phyloP scores from a whole-genome alignment of 2,113 vertebrate genomes.

The Acrocephalus arundinaceus region DNA sequence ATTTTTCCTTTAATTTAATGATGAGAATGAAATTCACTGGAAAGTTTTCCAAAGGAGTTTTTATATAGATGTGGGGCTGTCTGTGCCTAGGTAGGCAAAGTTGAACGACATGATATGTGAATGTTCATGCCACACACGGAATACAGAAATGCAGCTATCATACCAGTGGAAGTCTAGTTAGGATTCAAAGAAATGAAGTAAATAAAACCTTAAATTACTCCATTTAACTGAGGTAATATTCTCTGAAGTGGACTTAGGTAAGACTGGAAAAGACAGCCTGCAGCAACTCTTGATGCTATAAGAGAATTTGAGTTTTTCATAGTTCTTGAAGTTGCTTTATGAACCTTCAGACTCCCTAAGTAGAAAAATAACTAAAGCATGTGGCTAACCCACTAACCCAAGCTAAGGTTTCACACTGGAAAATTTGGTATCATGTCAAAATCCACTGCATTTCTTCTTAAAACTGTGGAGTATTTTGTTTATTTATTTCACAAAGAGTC shows the following conservation, averaged over 20 bases:
- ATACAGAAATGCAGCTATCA: neutral
- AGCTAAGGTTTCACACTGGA: neutral
- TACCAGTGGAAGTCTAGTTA: neutral
- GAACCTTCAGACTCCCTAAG: neutral
- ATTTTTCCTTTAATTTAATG: neutral
- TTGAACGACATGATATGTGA: neutral
- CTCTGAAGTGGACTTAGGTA: neutral
- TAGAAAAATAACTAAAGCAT: neutral
- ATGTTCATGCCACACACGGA: neutral
- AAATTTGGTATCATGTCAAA: neutral
- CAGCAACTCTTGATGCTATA: neutral
- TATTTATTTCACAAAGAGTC: neutral
- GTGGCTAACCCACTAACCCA: neutral
- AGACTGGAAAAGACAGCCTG: neutral
- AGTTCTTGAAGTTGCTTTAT: neutral
- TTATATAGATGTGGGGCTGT: neutral
- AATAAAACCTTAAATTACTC: neutral
- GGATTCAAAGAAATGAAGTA: neutral
- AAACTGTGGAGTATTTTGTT: neutral
- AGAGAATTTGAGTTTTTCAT: neutral
- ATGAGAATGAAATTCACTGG: neutral
- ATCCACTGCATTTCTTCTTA: neutral
- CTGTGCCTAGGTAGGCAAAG: neutral
- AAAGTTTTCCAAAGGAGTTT: neutral
- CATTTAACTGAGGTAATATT: neutral